Conservation (phyloP, 2,888 invertebrate species). For the Stenchaetothrips biformis region DNA sequence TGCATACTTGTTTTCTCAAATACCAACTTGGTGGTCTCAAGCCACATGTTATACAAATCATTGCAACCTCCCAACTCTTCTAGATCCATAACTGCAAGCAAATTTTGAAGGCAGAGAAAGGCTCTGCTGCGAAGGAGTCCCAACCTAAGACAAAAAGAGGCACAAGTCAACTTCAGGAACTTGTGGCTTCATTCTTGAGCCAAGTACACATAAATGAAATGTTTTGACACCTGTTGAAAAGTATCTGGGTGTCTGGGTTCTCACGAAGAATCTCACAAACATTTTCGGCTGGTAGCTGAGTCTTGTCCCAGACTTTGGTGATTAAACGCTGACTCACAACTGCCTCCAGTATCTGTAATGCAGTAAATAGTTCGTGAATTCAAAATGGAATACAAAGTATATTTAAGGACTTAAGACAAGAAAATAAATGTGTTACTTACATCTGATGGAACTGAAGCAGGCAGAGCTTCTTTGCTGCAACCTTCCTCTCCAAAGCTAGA, state of each 20-base stretch:
- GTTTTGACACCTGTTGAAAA: conserved; percentile 44
- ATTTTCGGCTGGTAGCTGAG: conserved; percentile 52
- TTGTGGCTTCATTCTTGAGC: neutral
- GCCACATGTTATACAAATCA: conserved; percentile 41
- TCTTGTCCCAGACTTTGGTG: conserved; percentile 55
- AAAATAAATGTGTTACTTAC: conserved; percentile 39
- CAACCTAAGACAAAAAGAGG: conserved; percentile 26
- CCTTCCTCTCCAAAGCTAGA: neutral
- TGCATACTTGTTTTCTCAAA: conserved; percentile 40
- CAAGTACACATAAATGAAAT: neutral
- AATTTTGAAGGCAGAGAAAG: conserved; percentile 46
- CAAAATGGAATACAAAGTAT: neutral
- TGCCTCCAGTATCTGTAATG: conserved; percentile 55
- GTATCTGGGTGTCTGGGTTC: conserved; percentile 49
- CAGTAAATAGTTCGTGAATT: neutral
- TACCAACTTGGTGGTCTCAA: conserved; percentile 42
- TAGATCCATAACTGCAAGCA: conserved; percentile 43
- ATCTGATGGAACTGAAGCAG: conserved; percentile 46
- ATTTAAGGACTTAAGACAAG: neutral
- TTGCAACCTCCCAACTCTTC: conserved; percentile 44
- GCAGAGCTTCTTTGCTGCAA: neutral
- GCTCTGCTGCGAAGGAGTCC: conserved; percentile 45
- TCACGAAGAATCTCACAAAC: conserved; percentile 52
- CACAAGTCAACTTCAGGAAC: neutral
- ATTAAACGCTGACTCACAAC: conserved; percentile 56